A percentile compares a stretch with the other conserved stretches of the same genome.
Evolutionary conservation across 2,113 vertebrate genomes (phyloP).

Genomic region (Psophia crepitans): DNA sequence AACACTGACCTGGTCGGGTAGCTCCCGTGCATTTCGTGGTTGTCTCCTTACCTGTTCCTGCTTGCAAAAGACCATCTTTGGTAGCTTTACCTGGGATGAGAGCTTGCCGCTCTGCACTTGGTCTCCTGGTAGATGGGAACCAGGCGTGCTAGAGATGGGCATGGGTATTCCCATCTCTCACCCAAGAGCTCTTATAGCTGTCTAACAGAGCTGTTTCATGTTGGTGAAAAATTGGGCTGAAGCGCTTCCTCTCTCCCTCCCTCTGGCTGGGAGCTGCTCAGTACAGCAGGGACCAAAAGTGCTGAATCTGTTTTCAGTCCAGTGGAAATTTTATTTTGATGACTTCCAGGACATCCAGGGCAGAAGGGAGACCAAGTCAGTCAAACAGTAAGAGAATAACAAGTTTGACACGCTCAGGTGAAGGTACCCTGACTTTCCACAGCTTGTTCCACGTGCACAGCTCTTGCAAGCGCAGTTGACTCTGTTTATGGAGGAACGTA

Average conservation of each 20-base stretch:
- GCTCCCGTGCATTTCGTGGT: background rate
- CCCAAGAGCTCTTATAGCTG: background rate
- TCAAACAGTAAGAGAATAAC: background rate
- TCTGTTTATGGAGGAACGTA: background rate
- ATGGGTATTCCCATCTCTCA: background rate
- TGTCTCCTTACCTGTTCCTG: background rate
- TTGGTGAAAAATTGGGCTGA: background rate
- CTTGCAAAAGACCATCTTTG: slow-evolving; percentile 12
- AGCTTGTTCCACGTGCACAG: background rate
- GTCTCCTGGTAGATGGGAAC: background rate
- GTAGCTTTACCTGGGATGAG: background rate
- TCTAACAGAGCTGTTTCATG: background rate
- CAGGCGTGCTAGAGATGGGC: background rate
- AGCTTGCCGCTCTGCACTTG: background rate
- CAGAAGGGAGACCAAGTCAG: slow-evolving; percentile 84
- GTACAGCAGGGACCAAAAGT: background rate
- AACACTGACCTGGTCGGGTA: background rate
- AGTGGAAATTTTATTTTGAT: background rate
- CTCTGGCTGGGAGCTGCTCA: background rate
- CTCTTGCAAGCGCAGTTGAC: background rate
- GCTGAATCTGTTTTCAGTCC: background rate
- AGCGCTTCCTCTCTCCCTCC: background rate
- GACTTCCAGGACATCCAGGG: slow-evolving; percentile 77
- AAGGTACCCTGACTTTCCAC: background rate
- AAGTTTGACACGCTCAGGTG: background rate